Evolutionary conservation across 2,888 invertebrate genomes (phyloP), one percentile per base, ranked within the genome.

Genomic region (Sinelater perroti): DNA sequence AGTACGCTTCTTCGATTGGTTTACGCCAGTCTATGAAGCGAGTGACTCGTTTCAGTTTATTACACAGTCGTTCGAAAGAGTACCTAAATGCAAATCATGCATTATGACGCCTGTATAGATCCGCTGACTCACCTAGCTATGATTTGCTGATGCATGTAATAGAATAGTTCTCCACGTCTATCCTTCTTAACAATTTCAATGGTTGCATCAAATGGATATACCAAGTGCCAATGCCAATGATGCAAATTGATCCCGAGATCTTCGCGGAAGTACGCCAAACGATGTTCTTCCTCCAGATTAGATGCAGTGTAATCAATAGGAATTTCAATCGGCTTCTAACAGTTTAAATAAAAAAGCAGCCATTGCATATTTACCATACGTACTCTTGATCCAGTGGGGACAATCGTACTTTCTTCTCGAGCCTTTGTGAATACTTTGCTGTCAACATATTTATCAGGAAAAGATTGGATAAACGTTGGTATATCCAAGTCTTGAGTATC

Each of bases 161-260:
- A 91, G 78, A 91, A 91, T 0, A 91, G 79, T 78, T 91, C 91
- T 18, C 91, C 91, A 21, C 90, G 84, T 49, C 91, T 83, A 72
- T 91, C 88, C 72, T 92, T 91, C 42, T 82, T 81, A 3, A 92
- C 90, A 30, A 90, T 85, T 30, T 79, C 76, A 35, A 67, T 66
- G 0, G 83, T 78, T 0, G 87, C 85, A 64, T 88, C 87, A 75
- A 88, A 88, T 0, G 93, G 93, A 75, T 93, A 93, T 1, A 93
- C 92, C 65, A 93, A n/a, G 76, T 94, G 93, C 93, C 93, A 93
- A 73, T 93, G 93, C 93, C 93, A 94, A 74, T 94, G 93, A 75
- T 93, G 93, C 45, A 91, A 85, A 78, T 93, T 93, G 67, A 93
- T 82, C 63, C 91, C 92, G 59, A 92, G 81, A 75, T 93, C 93